Evolutionary conservation across 2,113 vertebrate genomes (phyloP), one percentile per base, ranked within the genome.

Genomic region (Baryphthengus martii): DNA sequence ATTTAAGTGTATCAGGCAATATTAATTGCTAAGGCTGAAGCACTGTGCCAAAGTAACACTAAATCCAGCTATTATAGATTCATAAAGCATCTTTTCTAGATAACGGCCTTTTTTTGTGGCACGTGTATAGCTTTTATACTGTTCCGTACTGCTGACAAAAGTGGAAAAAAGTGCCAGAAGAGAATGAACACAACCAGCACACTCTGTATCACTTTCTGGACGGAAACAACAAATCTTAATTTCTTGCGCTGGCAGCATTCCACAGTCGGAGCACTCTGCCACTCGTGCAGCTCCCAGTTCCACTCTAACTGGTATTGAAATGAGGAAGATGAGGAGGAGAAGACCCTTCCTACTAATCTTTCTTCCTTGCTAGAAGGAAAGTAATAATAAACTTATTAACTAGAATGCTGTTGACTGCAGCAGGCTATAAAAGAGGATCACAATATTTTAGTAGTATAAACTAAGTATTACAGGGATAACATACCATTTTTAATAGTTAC

Each of bases 141-240:
- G n/a, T 66, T 84, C 44, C 52, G 18, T 68, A 59, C 33, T 49
- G 52, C 49, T 81, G 88, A 62, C 37, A 70, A 15, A 74, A 55
- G 52, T 84, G 25, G 37, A 72, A 87, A 85, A 83, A 65, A 28
- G 39, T 4, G 33, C 50, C 85, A 91, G 65, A 90, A 73, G 15
- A 44, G 72, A 71, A n/a, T 42, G 75, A 92, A 86, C 18, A 20
- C 1, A 3, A 77, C 19, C 70, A 79, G 33, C n/a, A 76, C 47
- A 62, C 67, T 56, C 37, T 5, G 0, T 45, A 70, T 53, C 0
- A 0, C 55, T 67, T 71, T 44, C 74, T 39, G n/a, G 29, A 74
- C 0, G 0, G 52, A 90, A 90, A 86, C 29, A 50, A 86, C 71
- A 92, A 66, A 86, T 58, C 62, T 79, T 90, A 8, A 42, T 71